Percentiles rank a stretch among this genome's conserved stretches.
phyloP scores from a whole-genome alignment of 92 coral and sea anemone genomes.

The Porites divaricata region DNA sequence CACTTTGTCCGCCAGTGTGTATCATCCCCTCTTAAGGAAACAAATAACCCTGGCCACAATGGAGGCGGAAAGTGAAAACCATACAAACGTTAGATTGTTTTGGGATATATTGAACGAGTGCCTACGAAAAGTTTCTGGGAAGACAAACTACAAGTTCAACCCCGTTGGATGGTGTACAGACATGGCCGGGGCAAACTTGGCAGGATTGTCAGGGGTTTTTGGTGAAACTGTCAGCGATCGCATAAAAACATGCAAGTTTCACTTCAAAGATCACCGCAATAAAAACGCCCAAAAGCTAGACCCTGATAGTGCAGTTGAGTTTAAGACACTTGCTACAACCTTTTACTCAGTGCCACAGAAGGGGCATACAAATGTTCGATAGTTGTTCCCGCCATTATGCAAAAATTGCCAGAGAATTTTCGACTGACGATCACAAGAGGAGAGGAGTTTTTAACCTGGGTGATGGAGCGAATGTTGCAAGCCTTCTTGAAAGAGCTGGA shows the following conservation, averaged over 20 bases:
- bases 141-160: background rate
- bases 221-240: background rate
- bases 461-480: too few relatives aligned
- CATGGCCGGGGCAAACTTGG: constrained; percentile 40
- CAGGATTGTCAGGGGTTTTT: constrained; percentile 28
- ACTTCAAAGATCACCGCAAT: constrained; percentile 50
- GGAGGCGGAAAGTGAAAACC: constrained; percentile 54
- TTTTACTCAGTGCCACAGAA: too few relatives aligned
- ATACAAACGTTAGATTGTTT: constrained; percentile 49
- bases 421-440: too few relatives aligned
- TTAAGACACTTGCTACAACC: too few relatives aligned
- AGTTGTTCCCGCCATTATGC: too few relatives aligned
- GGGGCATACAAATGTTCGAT: too few relatives aligned
- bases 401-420: too few relatives aligned
- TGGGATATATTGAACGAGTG: constrained; percentile 60
- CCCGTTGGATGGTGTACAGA: constrained; percentile 45
- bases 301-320: too few relatives aligned
- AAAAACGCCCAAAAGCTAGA: constrained; percentile 39
- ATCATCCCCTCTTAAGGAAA: constrained; percentile 50
- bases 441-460: too few relatives aligned
- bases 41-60: constrained; percentile 51
- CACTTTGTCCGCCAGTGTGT: constrained; percentile 53
- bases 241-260: constrained; percentile 55
- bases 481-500: too few relatives aligned
- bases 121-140: constrained; percentile 11